Conservation (phyloP, 92 coral and sea anemone species). For the Montipora capitata region DNA sequence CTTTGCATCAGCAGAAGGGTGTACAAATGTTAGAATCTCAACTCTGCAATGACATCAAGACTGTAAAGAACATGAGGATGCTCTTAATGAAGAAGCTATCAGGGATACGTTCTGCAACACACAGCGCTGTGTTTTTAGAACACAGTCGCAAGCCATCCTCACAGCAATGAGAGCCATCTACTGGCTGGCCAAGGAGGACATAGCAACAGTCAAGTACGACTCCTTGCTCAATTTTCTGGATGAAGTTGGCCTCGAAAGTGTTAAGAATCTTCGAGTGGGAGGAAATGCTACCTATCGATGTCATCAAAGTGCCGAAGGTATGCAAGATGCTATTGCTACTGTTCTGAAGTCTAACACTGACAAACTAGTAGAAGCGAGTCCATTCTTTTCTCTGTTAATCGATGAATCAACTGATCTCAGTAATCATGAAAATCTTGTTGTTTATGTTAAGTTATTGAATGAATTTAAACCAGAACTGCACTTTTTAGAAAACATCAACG, state of each 20-base stretch:
- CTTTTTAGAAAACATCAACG: constrained; percentile 29
- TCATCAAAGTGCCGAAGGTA: constrained; percentile 41
- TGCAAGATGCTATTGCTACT: constrained; percentile 43
- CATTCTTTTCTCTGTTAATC: constrained; percentile 30
- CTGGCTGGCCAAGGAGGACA: constrained; percentile 17
- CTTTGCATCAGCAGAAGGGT: constrained; percentile 53
- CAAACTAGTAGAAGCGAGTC: constrained; percentile 21
- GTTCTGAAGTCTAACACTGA: constrained; percentile 35
- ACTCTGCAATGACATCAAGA: constrained; percentile 48
- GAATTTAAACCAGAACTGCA: constrained; percentile 19
- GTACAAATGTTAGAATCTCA: constrained; percentile 52
- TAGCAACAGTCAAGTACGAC: constrained; percentile 34
- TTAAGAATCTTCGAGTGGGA: constrained; percentile 2
- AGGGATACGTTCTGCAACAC: constrained; percentile 59
- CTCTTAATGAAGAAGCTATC: constrained; percentile 50
- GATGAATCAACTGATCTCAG: constrained; percentile 21
- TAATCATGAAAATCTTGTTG: constrained; percentile 35
- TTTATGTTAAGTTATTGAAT: constrained; percentile 22
- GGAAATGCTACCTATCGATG: constrained; percentile 39
- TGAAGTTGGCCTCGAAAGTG: constrained; percentile 43
- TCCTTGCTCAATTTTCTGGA: constrained; percentile 23
- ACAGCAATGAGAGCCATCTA: constrained; percentile 45
- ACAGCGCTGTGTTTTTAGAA: constrained; percentile 48
- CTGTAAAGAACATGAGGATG: constrained; percentile 55
- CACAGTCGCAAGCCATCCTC: constrained; percentile 54